phyloP scores from a whole-genome alignment of 2,797 vertebrate species.

The Poeciliopsis infans region DNA sequence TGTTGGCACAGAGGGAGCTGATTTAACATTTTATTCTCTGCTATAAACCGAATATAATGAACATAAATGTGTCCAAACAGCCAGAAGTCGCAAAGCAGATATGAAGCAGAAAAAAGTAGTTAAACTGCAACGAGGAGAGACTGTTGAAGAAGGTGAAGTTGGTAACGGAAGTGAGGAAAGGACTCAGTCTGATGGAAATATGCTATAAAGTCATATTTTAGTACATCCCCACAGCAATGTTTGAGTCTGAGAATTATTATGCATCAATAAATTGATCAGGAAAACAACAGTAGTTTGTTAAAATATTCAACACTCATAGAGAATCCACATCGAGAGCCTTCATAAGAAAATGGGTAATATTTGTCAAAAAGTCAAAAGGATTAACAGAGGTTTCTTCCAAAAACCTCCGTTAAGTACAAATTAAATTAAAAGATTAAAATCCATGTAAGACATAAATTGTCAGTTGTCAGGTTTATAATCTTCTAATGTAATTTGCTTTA shows the following conservation, averaged over 20 bases:
- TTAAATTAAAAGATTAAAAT: background rate
- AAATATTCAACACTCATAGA: background rate
- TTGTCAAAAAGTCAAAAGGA: background rate
- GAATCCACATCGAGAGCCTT: background rate
- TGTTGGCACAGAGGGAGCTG: slow-evolving; percentile 57
- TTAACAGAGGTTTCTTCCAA: background rate
- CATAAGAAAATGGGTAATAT: background rate
- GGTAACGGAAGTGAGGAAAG: background rate
- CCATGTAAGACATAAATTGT: background rate
- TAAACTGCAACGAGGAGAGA: background rate
- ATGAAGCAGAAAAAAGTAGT: slow-evolving; percentile 36
- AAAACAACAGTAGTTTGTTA: background rate
- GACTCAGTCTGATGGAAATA: background rate
- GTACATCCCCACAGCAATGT: background rate
- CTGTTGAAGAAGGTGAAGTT: background rate
- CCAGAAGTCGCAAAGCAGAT: slow-evolving; percentile 72
- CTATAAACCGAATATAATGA: slow-evolving; percentile 55
- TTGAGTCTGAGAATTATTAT: background rate
- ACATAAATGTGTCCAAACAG: slow-evolving; percentile 53
- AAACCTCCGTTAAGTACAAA: background rate
- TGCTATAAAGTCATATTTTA: background rate
- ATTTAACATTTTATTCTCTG: slow-evolving; percentile 58
- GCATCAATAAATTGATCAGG: background rate
- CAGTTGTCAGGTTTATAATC: background rate
- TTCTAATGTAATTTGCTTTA: background rate